Evolutionary conservation across 2,797 vertebrate species (phyloP).

Genomic region (Danionella dracula): DNA sequence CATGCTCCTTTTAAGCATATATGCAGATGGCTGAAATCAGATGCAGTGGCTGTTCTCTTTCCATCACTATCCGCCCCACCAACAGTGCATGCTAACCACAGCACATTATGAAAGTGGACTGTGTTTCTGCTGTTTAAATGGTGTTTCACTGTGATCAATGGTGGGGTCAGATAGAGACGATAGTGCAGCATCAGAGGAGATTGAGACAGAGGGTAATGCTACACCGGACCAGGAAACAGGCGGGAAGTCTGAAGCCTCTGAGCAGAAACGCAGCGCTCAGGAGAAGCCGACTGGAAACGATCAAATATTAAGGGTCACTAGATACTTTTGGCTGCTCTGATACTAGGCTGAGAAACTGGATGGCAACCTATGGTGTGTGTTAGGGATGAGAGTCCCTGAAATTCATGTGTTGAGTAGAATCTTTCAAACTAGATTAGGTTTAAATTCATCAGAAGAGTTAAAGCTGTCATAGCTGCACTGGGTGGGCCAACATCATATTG

Average conservation of each 20-base stretch:
- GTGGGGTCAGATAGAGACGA: constrained; percentile 46
- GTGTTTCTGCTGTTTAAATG: constrained; percentile 38
- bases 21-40: constrained; percentile 16
- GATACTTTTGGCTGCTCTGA: constrained; percentile 64
- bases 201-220: constrained; percentile 53
- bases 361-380: constrained; percentile 58
- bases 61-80: neutral
- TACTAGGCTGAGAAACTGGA: constrained; percentile 58
- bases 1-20: constrained; percentile 38
- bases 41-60: constrained; percentile 5
- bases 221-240: constrained; percentile 50
- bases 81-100: constrained; percentile 23
- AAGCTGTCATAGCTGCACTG: too few relatives aligned
- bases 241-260: constrained; percentile 47
- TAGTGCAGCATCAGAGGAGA: constrained; percentile 45
- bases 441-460: too few relatives aligned
- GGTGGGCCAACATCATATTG: too few relatives aligned
- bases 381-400: too few relatives aligned
- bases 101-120: constrained; percentile 29
- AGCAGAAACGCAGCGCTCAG: constrained; percentile 56
- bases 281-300: constrained; percentile 58
- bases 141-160: constrained; percentile 44
- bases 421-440: too few relatives aligned
- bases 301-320: constrained; percentile 75
- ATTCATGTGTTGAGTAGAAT: too few relatives aligned